Evolutionary conservation across 2,797 vertebrate species (phyloP).

Genomic region (Clarias fuscus): DNA sequence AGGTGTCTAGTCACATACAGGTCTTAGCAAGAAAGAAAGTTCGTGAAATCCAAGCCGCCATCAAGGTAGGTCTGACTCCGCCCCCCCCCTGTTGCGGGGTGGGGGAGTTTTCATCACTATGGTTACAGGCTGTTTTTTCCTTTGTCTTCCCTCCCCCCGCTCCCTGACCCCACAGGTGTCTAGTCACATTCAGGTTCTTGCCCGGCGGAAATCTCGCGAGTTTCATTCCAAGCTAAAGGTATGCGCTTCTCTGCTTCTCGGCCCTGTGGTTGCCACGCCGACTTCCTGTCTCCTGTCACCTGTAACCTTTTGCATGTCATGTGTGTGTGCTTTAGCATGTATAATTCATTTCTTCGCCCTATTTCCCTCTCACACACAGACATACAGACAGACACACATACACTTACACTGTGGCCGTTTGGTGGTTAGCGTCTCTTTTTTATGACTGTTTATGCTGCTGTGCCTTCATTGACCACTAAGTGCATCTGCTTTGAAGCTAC

Average conservation of each 20-base stretch:
- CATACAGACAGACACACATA: background rate
- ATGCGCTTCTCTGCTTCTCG: conserved; percentile 99
- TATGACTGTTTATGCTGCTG: conserved; percentile 37
- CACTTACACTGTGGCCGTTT: conserved; percentile 34
- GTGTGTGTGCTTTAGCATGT: conserved; percentile 76
- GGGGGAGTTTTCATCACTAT: conserved; percentile 98
- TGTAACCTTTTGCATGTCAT: conserved; percentile 69
- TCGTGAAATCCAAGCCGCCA: conserved; percentile 99
- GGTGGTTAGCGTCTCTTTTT: conserved; percentile 40
- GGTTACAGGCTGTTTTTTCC: conserved; percentile 98
- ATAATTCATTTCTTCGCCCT: conserved; percentile 46
- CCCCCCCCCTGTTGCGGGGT: conserved; percentile 93
- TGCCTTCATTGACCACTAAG: conserved; percentile 49
- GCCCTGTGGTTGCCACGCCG: conserved; percentile 94
- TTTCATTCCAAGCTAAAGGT: conserved; percentile 99
- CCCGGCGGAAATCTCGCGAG: conserved; percentile 99
- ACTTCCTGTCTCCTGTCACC: conserved; percentile 89
- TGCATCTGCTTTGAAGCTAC: conserved; percentile 60
- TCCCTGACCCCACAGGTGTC: conserved; percentile 99
- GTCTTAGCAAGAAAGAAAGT: conserved; percentile 99
- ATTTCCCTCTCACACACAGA: conserved; percentile 3
- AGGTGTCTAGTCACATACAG: conserved; percentile 99
- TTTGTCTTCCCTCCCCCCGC: conserved; percentile 95
- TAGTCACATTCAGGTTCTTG: conserved; percentile 99
- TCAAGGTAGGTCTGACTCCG: conserved; percentile 99